Base-by-base conservation (phyloP, 2,888 invertebrate species). In the Lysandra bellargus region DNA sequence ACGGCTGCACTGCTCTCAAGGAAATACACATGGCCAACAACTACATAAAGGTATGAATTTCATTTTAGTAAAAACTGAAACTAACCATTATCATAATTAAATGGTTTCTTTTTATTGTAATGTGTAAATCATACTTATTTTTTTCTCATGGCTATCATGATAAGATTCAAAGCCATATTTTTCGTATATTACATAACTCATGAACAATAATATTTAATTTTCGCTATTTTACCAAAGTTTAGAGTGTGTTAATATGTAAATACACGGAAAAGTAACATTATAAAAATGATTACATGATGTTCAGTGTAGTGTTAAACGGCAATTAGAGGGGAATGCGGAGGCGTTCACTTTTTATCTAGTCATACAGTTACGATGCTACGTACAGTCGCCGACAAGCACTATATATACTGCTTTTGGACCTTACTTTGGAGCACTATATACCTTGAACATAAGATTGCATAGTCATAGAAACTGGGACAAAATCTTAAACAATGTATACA, bases 1-100 rank as follows among this genome's bases (percentile, higher is more conserved):
- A 95, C 84, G 97, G 97, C 78, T 98, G 98, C 88, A 95, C 95
- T 78, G 95, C 96, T 77, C 91, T 99, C 17, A 97, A 96, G 90
- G 98, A 98, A 91, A 91, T 98, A 79, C 97, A 98, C 90, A 94
- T 98, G 85, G 97, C 98, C 79, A 97, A 98, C 89, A 98, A 98
- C 93, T 96, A 92, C 83, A 96, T 98, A 80, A 95, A 95, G 94
- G 97, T 97, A 91, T 75, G n/a, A 9, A 30, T 76, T 61, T 69
- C 49, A 57, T 76, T 69, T n/a, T 83, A 83, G 53, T 33, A 5
- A 33, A 1, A 69, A 69, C 33, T 23, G 14, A 69, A 61, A 64
- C 1, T 23, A 64, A 23, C 61, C 61, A 64, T 64, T 64, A 1
- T 23, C 17, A 61, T 61, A 61, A n/a, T 7, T 61, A 12, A 30